phyloP scores from a whole-genome alignment of 2,797 vertebrate species.

The Linurgus olivaceus region DNA sequence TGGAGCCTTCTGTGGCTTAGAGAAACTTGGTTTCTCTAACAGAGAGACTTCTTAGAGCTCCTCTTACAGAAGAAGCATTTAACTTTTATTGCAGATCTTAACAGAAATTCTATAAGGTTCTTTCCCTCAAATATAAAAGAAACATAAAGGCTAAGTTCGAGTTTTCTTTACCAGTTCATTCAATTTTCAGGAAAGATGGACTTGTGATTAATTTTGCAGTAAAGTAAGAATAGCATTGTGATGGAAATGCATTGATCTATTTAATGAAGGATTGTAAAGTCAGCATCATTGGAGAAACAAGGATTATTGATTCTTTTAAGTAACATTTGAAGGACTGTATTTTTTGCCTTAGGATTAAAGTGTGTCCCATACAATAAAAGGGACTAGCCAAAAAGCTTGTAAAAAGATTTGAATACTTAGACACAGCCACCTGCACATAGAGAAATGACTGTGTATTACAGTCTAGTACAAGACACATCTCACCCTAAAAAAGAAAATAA shows the following conservation, averaged over 20 bases:
- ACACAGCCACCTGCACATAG: background rate
- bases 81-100: background rate
- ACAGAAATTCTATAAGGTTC: background rate
- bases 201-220: constrained; percentile 2
- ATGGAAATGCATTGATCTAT: constrained; percentile 29
- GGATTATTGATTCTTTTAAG: constrained; percentile 32
- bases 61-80: background rate
- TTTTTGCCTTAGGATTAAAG: background rate
- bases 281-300: background rate
- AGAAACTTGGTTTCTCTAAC: background rate
- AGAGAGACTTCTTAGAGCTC: background rate
- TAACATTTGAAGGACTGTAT: background rate
- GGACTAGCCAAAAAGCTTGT: background rate
- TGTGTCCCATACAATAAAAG: background rate
- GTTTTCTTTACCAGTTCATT: background rate
- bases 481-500: background rate
- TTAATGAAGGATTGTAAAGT: constrained; percentile 31
- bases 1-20: background rate
- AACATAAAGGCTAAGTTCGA: background rate
- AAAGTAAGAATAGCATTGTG: constrained; percentile 32
- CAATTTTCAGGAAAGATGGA: background rate
- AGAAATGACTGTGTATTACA: background rate
- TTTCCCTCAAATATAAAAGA: background rate
- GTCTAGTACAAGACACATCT: background rate
- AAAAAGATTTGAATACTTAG: background rate